A percentile compares a stretch with the other conserved stretches of the same genome.
Conservation (phyloP, 2,888 invertebrate species). For the Epicampocera succincta region DNA sequence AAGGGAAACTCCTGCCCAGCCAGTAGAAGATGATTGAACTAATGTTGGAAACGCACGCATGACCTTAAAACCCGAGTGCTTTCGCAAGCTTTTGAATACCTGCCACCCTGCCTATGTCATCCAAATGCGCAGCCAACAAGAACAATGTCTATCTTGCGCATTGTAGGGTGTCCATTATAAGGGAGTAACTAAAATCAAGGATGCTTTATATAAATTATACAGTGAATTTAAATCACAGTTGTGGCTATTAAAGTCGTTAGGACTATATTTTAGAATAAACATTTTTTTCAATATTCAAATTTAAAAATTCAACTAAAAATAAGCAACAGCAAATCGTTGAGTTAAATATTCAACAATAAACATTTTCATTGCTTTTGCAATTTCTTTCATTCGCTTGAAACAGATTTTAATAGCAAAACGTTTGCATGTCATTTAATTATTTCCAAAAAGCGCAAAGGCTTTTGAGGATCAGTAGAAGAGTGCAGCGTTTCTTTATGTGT, state of each 20-base stretch:
- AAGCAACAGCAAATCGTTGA: conserved; percentile 26
- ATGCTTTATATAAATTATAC: conserved; percentile 29
- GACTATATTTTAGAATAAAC: not conserved
- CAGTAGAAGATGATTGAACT: no score
- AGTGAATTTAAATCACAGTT: conserved; percentile 35
- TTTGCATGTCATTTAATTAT: no score
- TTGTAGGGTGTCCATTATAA: not conserved
- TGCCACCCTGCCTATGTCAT: no score
- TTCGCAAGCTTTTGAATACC: no score
- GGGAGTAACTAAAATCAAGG: not conserved
- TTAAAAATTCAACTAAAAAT: conserved; percentile 24
- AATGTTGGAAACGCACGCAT: no score
- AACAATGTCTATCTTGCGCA: not conserved
- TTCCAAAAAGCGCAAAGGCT: no score
- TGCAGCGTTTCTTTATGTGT: no score
- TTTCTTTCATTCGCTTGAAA: not conserved
- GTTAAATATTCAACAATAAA: conserved; percentile 31
- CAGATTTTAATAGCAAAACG: not conserved
- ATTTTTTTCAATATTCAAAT: conserved; percentile 33
- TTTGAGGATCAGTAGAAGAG: no score
- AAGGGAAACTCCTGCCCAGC: no score
- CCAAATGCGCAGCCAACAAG: no score
- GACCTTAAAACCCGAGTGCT: no score
- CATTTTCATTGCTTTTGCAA: not conserved
- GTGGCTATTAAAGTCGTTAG: conserved; percentile 25